These are phyloP conservation scores for Coecobrya sp. DNA, from an alignment of 2,888 invertebrate species.

Conservation along the genomic window DNA sequence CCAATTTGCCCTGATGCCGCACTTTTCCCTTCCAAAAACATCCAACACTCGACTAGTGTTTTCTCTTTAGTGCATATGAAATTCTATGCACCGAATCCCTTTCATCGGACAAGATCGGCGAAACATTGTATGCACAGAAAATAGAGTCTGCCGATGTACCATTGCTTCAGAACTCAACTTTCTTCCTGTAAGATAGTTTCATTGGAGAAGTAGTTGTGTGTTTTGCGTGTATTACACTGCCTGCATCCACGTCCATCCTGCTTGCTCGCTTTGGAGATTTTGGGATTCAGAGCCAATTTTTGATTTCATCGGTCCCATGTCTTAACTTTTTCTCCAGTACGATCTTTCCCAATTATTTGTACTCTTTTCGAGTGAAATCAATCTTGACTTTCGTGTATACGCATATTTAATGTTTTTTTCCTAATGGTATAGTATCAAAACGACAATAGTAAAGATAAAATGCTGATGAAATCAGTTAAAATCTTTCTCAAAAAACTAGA, in stretches of 20 bases:
- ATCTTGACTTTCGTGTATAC: constrained; percentile 50
- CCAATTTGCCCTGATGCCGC: constrained; percentile 70
- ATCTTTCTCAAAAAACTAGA: too few species aligned
- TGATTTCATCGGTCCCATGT: constrained; percentile 72
- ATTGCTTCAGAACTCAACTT: constrained; percentile 42
- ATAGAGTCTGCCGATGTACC: neutral
- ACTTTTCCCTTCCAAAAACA: constrained; percentile 58
- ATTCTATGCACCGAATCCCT: constrained; percentile 62
- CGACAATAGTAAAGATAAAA: too few species aligned
- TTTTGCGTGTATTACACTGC: neutral
- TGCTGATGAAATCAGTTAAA: too few species aligned
- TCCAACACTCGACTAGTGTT: constrained; percentile 52
- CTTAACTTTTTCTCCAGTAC: constrained; percentile 38
- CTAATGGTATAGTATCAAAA: neutral
- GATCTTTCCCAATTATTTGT: constrained; percentile 54
- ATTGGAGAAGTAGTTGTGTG: constrained; percentile 21
- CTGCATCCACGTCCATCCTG: constrained; percentile 4
- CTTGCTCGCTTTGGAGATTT: constrained; percentile 16
- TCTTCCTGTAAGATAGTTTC: constrained; percentile 4
- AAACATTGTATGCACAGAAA: constrained; percentile 26
- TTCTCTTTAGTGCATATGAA: constrained; percentile 57
- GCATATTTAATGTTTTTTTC: neutral
- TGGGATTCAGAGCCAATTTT: constrained; percentile 71
- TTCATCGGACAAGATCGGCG: constrained; percentile 72
- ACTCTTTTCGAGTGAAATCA: constrained; percentile 46